Evolutionary conservation across 2,113 vertebrate species (phyloP).

Genomic region (Campylorhamphus procurvoides): DNA sequence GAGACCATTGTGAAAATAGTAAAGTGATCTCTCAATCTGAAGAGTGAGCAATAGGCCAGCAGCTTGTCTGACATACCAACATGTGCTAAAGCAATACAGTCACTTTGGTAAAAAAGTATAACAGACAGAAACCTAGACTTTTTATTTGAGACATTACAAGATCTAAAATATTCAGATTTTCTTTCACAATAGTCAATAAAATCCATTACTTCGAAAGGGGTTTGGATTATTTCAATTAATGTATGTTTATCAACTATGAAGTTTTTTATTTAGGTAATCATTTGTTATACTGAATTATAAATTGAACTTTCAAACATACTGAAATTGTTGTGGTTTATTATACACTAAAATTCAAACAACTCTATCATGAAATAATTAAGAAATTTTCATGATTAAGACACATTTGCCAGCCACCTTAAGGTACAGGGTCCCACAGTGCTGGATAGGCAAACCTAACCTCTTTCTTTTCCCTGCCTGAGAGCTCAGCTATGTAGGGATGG

Average conservation of each 20-base stretch:
- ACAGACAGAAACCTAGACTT: not conserved
- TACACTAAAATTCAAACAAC: not conserved
- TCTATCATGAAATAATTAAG: not conserved
- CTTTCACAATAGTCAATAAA: not conserved
- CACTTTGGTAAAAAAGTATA: not conserved
- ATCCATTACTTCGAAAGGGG: not conserved
- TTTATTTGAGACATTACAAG: not conserved
- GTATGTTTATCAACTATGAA: not conserved
- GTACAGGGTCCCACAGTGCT: not conserved
- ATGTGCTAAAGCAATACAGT: not conserved
- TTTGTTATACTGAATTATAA: conserved; percentile 15
- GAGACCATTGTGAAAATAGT: not conserved
- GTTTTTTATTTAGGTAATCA: not conserved
- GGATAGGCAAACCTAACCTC: not conserved
- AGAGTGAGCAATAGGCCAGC: not conserved
- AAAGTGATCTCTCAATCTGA: not conserved
- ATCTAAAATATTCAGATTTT: not conserved
- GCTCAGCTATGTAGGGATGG: not conserved
- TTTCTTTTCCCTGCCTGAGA: not conserved
- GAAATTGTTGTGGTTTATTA: not conserved
- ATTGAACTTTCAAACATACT: not conserved
- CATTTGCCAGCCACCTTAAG: not conserved
- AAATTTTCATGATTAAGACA: not conserved
- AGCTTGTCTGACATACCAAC: not conserved
- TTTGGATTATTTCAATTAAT: not conserved